These are phyloP conservation scores for Tenrec ecaudatus DNA, from an alignment of 2,113 vertebrate genomes.

Conservation along the genomic window DNA sequence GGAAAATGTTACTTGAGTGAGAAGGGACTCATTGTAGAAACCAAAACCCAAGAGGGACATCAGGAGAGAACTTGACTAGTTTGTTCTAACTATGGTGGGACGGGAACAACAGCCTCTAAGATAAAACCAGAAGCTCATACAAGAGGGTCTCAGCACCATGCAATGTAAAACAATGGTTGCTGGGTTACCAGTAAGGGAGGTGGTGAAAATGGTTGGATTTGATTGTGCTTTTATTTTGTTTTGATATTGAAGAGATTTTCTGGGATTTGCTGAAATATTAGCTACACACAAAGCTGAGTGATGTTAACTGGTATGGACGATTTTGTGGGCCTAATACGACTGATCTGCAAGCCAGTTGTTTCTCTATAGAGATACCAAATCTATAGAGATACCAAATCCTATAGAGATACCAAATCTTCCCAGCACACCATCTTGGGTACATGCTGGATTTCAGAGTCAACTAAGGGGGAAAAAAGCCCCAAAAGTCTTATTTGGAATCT, in stretches of 20 bases:
- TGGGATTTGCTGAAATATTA: not conserved
- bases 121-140: not conserved
- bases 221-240: not conserved
- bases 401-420: not conserved
- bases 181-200: not conserved
- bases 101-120: not conserved
- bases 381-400: not conserved
- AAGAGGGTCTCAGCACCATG: not conserved
- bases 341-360: too few species aligned
- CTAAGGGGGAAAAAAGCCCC: not conserved
- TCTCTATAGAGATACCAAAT: not conserved
- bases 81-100: not conserved
- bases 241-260: not conserved
- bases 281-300: not conserved
- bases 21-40: not conserved
- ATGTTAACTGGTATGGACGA: too few species aligned
- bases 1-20: not conserved
- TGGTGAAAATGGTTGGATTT: not conserved
- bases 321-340: too few species aligned
- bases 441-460: slow-evolving; percentile 24
- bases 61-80: not conserved
- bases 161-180: not conserved
- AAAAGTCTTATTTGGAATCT: not conserved
- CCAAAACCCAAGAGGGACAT: not conserved
- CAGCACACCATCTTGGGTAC: not conserved